Conservation (phyloP, 2,113 vertebrate species). For the Callithrix jacchus region DNA sequence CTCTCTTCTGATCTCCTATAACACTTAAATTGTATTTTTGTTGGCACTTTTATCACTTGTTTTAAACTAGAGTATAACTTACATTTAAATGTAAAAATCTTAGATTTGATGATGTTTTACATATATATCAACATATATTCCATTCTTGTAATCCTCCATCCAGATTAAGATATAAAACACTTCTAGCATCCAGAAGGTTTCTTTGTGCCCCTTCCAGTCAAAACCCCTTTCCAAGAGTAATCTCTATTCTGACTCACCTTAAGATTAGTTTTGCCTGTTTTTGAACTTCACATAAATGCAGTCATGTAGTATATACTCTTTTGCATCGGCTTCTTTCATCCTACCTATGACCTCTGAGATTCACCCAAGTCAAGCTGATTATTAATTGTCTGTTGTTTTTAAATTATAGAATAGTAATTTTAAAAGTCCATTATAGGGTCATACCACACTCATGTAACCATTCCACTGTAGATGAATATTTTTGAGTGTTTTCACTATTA, state of each 20-base stretch:
- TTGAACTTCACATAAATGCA: not conserved
- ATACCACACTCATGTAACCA: not conserved
- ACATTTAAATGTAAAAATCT: not conserved
- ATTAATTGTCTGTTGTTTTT: not conserved
- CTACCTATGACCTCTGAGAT: not conserved
- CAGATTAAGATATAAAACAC: not conserved
- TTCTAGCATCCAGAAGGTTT: not conserved
- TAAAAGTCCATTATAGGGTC: not conserved
- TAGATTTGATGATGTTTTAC: not conserved
- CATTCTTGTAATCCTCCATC: not conserved
- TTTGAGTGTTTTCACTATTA: not conserved
- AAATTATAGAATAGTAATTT: not conserved
- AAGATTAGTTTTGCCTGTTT: not conserved
- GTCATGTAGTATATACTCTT: not conserved
- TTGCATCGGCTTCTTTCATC: not conserved
- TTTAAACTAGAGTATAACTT: not conserved
- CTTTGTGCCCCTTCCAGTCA: not conserved
- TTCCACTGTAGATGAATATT: not conserved
- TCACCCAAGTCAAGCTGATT: not conserved
- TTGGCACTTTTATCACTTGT: not conserved
- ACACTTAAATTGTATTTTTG: not conserved
- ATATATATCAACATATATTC: not conserved
- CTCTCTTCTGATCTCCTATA: not conserved
- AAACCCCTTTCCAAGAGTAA: not conserved
- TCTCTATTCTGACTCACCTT: not conserved